Percentiles rank a stretch among this genome's conserved stretches.
Conservation (phyloP, 1,140 invertebrate genomes). For the Bombus confusus region DNA sequence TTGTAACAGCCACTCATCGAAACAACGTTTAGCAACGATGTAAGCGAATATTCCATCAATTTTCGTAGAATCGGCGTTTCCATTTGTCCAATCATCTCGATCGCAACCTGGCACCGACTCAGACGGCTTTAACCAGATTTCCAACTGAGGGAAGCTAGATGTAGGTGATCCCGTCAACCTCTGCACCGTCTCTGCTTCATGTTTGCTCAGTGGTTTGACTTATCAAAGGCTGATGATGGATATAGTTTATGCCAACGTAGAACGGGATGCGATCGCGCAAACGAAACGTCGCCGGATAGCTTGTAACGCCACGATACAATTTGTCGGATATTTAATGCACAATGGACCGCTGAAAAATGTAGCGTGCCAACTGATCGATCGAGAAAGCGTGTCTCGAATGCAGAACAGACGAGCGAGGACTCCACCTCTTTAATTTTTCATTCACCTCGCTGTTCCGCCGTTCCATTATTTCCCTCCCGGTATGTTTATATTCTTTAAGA, state of each 20-base stretch:
- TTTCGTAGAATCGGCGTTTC: background rate
- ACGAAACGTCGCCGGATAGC: slow-evolving; percentile 32
- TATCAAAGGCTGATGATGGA: slow-evolving; percentile 14
- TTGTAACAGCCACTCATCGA: background rate
- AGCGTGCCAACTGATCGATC: slow-evolving; percentile 31
- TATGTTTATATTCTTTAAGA: slow-evolving; percentile 30
- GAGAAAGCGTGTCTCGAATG: slow-evolving; percentile 44
- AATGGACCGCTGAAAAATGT: slow-evolving; percentile 24
- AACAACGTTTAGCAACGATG: background rate
- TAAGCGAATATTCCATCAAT: background rate
- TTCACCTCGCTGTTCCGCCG: slow-evolving; percentile 8
- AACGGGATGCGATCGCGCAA: background rate
- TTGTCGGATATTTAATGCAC: slow-evolving; percentile 44
- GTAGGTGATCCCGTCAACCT: slow-evolving; percentile 57
- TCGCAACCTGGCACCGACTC: slow-evolving; percentile 47
- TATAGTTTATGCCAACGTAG: slow-evolving; percentile 27
- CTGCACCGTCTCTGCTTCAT: slow-evolving; percentile 22
- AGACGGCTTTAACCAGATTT: slow-evolving; percentile 57
- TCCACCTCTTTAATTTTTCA: slow-evolving; percentile 37
- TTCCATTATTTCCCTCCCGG: slow-evolving; percentile 20
- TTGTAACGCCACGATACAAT: slow-evolving; percentile 24
- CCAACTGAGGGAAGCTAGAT: slow-evolving; percentile 41
- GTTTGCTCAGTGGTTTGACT: slow-evolving; percentile 56
- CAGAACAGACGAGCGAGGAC: background rate
- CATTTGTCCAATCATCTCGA: slow-evolving; percentile 32